These are phyloP conservation scores for Celastrina argiolus DNA, from an alignment of 2,888 invertebrate genomes.

Conservation along the genomic window DNA sequence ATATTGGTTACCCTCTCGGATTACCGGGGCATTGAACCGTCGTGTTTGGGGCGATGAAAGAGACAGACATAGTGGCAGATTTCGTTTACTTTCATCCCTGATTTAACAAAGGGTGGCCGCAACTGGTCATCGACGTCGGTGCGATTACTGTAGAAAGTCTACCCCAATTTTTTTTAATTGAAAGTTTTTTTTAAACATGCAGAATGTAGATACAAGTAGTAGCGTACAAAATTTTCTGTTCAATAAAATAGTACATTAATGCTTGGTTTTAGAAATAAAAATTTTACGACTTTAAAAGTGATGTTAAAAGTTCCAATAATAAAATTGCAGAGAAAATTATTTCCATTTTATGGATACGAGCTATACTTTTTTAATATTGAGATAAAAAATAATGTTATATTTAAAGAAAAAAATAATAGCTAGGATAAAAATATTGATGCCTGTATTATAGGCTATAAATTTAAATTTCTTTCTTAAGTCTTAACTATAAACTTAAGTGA, in stretches of 20 bases:
- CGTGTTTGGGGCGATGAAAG: slow-evolving; percentile 21
- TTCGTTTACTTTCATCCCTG: slow-evolving; percentile 19
- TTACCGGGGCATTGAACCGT: slow-evolving; percentile 18
- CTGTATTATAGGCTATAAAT: too few relatives aligned
- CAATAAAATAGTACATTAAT: neutral
- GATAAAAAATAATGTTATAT: too few relatives aligned
- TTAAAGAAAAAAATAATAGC: too few relatives aligned
- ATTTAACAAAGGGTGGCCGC: slow-evolving; percentile 12
- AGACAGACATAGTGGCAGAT: slow-evolving; percentile 20
- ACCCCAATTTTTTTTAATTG: neutral
- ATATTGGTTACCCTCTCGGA: slow-evolving; percentile 18
- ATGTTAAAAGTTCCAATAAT: neutral
- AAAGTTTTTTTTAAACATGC: neutral
- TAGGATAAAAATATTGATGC: too few relatives aligned
- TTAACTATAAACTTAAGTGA: too few relatives aligned
- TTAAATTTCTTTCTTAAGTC: too few relatives aligned
- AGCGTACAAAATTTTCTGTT: too few relatives aligned
- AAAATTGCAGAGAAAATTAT: neutral
- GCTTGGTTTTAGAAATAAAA: neutral
- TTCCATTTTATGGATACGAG: neutral
- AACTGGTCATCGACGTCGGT: neutral
- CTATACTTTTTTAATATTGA: too few relatives aligned
- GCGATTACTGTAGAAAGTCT: neutral
- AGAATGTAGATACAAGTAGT: too few relatives aligned
- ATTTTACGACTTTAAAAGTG: neutral